Evolutionary conservation across 2,113 vertebrate species (phyloP).

Genomic region (Ramphastos sulfuratus): DNA sequence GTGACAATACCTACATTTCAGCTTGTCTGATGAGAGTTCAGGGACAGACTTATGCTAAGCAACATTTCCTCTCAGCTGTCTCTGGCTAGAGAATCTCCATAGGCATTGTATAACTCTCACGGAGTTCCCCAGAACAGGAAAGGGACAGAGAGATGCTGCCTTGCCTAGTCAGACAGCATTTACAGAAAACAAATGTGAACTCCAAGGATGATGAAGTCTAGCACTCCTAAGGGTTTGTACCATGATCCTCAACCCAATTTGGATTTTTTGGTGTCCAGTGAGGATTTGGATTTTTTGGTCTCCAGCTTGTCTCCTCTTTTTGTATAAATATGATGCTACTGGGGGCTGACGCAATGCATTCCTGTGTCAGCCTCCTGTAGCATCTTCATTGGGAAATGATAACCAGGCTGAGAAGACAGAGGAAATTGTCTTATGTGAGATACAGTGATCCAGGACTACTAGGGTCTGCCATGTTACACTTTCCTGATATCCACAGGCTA

Average conservation of each 20-base stretch:
- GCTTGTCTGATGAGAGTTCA: neutral
- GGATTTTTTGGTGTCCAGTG: neutral
- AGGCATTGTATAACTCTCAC: fast-evolving
- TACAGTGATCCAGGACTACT: fast-evolving
- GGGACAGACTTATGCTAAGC: neutral
- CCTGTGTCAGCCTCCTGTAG: neutral
- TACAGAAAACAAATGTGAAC: neutral
- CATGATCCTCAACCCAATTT: fast-evolving
- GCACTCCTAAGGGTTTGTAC: neutral
- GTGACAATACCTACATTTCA: neutral
- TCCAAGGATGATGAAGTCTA: neutral
- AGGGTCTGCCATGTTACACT: neutral
- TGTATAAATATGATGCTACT: neutral
- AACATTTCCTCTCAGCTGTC: neutral
- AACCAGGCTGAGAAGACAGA: neutral
- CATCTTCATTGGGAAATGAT: neutral
- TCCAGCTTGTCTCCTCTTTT: fast-evolving
- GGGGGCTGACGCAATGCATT: too few relatives aligned
- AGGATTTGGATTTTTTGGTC: too few relatives aligned
- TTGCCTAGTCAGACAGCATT: neutral
- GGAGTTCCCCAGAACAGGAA: neutral
- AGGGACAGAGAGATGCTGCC: neutral
- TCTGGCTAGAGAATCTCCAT: neutral
- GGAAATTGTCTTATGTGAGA: neutral
- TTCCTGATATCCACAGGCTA: neutral